Evolutionary conservation across 2,888 invertebrate genomes (phyloP).

Genomic region (Pollenia angustigena): DNA sequence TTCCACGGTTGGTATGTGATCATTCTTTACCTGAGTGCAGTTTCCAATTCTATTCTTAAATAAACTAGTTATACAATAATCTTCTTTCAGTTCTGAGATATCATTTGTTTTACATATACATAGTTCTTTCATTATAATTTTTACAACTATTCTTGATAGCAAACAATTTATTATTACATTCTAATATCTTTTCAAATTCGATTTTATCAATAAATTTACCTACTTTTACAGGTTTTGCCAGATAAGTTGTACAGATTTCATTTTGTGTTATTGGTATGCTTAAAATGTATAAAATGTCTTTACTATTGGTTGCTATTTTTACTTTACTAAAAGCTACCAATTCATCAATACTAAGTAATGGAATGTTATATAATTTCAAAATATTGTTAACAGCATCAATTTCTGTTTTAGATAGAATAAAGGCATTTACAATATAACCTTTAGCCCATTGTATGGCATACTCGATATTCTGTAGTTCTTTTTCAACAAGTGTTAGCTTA

Average conservation of each 20-base stretch:
- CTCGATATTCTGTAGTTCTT: conserved; percentile 14
- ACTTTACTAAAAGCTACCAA: conserved; percentile 33
- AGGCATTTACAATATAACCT: conserved; percentile 59
- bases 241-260: conserved; percentile 15
- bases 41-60: too few relatives aligned
- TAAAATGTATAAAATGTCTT: conserved; percentile 47
- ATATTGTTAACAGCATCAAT: conserved; percentile 52
- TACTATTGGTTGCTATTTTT: conserved; percentile 52
- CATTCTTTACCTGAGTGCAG: too few relatives aligned
- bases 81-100: not conserved
- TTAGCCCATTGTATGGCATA: conserved; percentile 62
- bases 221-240: conserved; percentile 40
- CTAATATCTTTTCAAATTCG: conserved; percentile 23
- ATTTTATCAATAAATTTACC: conserved; percentile 38
- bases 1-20: too few relatives aligned
- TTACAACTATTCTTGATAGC: conserved; percentile 23
- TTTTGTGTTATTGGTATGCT: conserved; percentile 40
- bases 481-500: not conserved
- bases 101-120: too few relatives aligned
- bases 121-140: too few relatives aligned
- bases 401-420: conserved; percentile 63
- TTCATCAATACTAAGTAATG: conserved; percentile 67
- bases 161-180: conserved; percentile 17
- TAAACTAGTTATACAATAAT: conserved; percentile 29
- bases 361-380: conserved; percentile 64